Evolutionary conservation across 1,140 invertebrate species (phyloP).

Genomic region (Drosophila subobscura): DNA sequence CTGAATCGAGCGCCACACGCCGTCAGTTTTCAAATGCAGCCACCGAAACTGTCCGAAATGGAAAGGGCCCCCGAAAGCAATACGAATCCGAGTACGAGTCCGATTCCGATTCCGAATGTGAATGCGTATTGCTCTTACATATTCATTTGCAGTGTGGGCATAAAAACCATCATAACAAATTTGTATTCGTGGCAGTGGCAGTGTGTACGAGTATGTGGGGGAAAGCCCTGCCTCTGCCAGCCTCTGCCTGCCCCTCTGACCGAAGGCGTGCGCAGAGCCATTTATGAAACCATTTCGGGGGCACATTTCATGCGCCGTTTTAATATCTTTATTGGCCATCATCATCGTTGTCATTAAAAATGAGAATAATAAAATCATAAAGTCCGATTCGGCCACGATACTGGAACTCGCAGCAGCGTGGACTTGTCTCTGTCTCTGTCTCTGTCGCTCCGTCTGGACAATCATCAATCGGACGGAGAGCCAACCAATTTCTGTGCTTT

Average conservation of each 20-base stretch:
- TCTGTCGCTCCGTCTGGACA: no score
- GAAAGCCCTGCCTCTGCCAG: slow-evolving; percentile 49
- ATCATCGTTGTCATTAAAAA: slow-evolving; percentile 80
- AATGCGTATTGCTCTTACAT: slow-evolving; percentile 58
- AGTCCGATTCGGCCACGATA: slow-evolving; percentile 24
- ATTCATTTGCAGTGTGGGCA: slow-evolving; percentile 62
- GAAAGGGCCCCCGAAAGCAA: slow-evolving; percentile 35
- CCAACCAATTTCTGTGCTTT: slow-evolving; percentile 15
- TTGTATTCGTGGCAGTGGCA: slow-evolving; percentile 68
- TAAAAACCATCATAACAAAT: slow-evolving; percentile 53
- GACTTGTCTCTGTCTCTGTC: no score
- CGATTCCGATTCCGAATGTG: slow-evolving; percentile 15
- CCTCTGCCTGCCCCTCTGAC: neutral
- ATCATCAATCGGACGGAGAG: slow-evolving; percentile 37
- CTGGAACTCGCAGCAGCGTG: slow-evolving; percentile 10
- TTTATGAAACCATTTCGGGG: slow-evolving; percentile 77
- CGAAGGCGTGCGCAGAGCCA: slow-evolving; percentile 60
- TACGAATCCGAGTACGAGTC: slow-evolving; percentile 11
- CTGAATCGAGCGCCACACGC: slow-evolving; percentile 62
- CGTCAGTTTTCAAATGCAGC: slow-evolving; percentile 35
- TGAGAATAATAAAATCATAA: slow-evolving; percentile 81
- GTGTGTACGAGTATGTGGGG: slow-evolving; percentile 23
- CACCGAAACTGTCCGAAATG: slow-evolving; percentile 38
- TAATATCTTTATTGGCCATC: slow-evolving; percentile 83
- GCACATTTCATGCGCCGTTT: slow-evolving; percentile 79